Percentiles rank a stretch among this genome's conserved stretches.
Conservation (phyloP, 30 jellyfish, hydroid and myxozoan species). For the Sanderia malayensis region DNA sequence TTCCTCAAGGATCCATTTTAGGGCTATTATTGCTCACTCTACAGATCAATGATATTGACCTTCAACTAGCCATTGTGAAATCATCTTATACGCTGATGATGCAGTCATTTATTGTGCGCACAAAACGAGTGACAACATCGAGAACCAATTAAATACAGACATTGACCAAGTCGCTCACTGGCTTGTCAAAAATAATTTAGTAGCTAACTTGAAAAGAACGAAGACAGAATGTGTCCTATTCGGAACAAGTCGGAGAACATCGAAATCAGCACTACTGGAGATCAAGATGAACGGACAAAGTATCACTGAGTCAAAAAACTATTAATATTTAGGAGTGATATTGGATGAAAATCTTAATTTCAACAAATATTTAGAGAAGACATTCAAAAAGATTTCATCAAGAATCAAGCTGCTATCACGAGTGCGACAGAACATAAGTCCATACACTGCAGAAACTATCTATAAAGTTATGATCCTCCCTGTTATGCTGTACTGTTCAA, state of each 20-base stretch:
- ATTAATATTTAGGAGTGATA: too few relatives aligned
- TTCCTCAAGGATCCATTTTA: conserved; percentile 59
- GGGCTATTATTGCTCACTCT: conserved; percentile 40
- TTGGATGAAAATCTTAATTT: too few relatives aligned
- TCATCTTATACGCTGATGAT: conserved; percentile 55
- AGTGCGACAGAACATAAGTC: too few relatives aligned
- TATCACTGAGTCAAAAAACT: too few relatives aligned
- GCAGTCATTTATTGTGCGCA: conserved; percentile 40
- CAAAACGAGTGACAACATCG: conserved; percentile 27
- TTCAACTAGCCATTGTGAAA: conserved; percentile 16
- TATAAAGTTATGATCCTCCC: too few relatives aligned
- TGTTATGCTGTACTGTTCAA: too few relatives aligned
- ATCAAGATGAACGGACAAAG: too few relatives aligned
- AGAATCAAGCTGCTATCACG: too few relatives aligned
- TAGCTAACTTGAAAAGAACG: conserved; percentile 22
- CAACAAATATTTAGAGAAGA: too few relatives aligned
- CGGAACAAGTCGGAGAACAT: conserved; percentile 42
- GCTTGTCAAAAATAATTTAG: conserved; percentile 46
- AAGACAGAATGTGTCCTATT: conserved; percentile 41
- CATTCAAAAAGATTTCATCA: too few relatives aligned
- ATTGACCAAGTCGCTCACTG: conserved; percentile 40
- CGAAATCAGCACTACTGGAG: conserved; percentile 42
- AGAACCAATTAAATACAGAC: conserved; percentile 35
- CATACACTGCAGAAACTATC: too few relatives aligned
- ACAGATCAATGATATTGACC: conserved; percentile 39